Percentiles rank a stretch among this genome's conserved stretches.
Evolutionary conservation across 2,888 invertebrate genomes (phyloP).

Genomic region (Chaetogeoica ovagalla): DNA sequence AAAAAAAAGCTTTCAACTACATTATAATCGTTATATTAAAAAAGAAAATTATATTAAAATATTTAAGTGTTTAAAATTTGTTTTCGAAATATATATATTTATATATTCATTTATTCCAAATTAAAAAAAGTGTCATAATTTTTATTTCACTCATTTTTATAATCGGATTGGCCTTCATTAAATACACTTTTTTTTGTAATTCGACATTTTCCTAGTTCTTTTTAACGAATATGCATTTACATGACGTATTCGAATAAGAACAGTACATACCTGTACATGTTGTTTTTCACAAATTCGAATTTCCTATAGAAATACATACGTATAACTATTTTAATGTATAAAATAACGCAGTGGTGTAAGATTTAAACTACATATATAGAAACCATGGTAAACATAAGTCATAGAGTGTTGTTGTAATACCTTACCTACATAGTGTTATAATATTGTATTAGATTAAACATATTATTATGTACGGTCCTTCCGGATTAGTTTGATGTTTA

Average conservation of each 20-base stretch:
- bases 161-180: neutral
- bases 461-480: neutral
- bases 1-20: too few relatives aligned
- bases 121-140: too few relatives aligned
- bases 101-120: too few relatives aligned
- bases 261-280: neutral
- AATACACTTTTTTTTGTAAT: neutral
- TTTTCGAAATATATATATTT: too few relatives aligned
- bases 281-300: neutral
- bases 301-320: too few relatives aligned
- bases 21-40: too few relatives aligned
- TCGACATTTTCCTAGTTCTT: neutral
- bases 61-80: too few relatives aligned
- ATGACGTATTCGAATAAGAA: neutral
- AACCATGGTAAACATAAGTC: neutral
- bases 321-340: too few relatives aligned
- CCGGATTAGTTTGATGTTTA: conserved; percentile 24
- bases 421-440: neutral
- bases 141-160: too few relatives aligned
- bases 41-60: too few relatives aligned
- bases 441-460: conserved; percentile 9
- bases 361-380: too few relatives aligned
- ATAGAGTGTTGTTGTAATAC: neutral
- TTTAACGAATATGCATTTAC: neutral
- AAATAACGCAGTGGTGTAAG: too few relatives aligned